phyloP scores from a whole-genome alignment of 2,113 vertebrate genomes.

The Zootoca vivipara region DNA sequence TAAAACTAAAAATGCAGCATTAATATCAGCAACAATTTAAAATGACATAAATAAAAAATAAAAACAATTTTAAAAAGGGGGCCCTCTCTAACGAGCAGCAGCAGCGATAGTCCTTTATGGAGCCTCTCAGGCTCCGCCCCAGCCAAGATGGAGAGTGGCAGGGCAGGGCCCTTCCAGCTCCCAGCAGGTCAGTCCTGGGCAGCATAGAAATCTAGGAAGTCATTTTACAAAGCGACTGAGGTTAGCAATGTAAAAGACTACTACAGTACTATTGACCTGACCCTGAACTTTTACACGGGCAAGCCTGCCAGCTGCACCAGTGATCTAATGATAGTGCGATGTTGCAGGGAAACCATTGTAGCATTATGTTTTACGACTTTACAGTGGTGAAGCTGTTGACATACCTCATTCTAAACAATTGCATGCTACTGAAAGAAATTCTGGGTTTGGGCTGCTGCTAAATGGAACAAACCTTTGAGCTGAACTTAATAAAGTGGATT shows the following conservation, averaged over 20 bases:
- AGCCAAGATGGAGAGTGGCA: no score
- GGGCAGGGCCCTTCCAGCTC: no score
- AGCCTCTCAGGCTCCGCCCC: no score
- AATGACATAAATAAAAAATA: no score
- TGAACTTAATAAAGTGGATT: constrained; percentile 25
- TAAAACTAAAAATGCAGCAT: no score
- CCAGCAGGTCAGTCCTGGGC: no score
- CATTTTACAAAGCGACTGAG: neutral
- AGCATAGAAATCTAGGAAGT: neutral
- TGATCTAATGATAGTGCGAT: neutral
- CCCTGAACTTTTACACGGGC: constrained; percentile 2
- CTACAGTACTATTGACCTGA: neutral
- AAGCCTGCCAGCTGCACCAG: neutral
- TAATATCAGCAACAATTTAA: no score
- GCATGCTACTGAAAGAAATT: constrained; percentile 1
- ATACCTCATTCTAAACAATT: neutral
- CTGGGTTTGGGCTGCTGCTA: neutral
- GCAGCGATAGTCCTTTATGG: no score
- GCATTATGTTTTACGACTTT: constrained; percentile 5
- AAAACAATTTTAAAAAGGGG: no score
- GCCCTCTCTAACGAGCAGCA: no score
- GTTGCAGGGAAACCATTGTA: neutral
- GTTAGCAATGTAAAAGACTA: neutral
- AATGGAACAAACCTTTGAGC: constrained; percentile 16
- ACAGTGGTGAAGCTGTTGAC: neutral